A percentile compares a stretch with the other conserved stretches of the same genome.
Conservation (phyloP, 2,113 vertebrate genomes). For the Alouatta palliata region DNA sequence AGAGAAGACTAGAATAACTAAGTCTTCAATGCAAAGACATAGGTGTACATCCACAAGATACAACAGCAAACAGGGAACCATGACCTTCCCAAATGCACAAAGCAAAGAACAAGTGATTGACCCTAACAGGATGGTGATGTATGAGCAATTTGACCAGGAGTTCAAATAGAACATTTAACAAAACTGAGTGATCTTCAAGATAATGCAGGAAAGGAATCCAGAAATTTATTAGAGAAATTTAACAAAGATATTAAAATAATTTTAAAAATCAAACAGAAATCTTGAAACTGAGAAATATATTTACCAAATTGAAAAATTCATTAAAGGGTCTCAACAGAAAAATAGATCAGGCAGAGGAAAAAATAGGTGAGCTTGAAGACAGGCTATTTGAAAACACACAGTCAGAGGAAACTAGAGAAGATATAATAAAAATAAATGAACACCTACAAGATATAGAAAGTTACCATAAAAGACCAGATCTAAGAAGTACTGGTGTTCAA, state of each 20-base stretch:
- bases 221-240: neutral
- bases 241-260: neutral
- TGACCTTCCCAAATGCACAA: neutral
- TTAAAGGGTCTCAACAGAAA: neutral
- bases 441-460: neutral
- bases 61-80: neutral
- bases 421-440: neutral
- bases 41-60: neutral
- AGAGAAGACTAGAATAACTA: neutral
- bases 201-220: neutral
- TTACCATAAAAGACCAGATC: no score
- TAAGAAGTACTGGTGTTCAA: no score
- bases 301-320: neutral
- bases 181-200: neutral
- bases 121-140: neutral
- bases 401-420: neutral
- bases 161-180: neutral
- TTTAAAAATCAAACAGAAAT: neutral
- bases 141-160: neutral
- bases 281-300: neutral
- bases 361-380: neutral
- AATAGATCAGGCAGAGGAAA: neutral
- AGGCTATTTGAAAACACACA: neutral
- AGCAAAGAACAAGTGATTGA: neutral
- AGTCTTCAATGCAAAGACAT: neutral